Base-by-base conservation (phyloP, 2,113 vertebrate species). In the Phalacrocorax brasilianus region DNA sequence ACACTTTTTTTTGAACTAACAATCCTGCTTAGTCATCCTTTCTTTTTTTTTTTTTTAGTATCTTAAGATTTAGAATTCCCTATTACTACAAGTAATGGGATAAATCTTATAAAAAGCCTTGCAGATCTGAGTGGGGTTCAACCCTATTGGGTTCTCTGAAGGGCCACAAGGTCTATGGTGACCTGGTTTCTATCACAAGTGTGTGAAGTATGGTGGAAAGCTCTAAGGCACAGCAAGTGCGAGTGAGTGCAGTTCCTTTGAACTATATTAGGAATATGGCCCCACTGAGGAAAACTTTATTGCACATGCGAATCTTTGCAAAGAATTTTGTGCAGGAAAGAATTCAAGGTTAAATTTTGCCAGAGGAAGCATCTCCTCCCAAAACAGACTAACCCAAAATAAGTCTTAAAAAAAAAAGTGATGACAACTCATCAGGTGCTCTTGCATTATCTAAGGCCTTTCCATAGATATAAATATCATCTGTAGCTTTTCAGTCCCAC, bases 221-320 rank as follows among this genome's bases (percentile, higher is more conserved):
- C 20, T 74, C 7, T 44, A 68, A 53, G 11, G 44, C 22, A n/a
- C 5, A 32, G 1, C 9, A 52, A 56, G 12, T 17, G 11, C 2
- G 3, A 52, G 18, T n/a, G 20, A 44, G 5, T 7, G 4, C 7
- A 35, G 6, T 20, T 58, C 5, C 6, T 61, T 73, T 61, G 15
- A 27, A 52, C 4, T 12, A 7, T 27, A 11, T 44, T 19, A 40
- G 14, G 42, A 67, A 72, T 50, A 14, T 42, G 47, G 7, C 19
- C 21, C 10, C 3, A 2, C 5, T 23, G 4, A 18, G n/a, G 35
- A 38, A 52, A 62, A 71, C 24, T 8, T 30, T 47, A 28, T 23
- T 61, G 21, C 18, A 13, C 0, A 0, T 44, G 9, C 38, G 35
- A 76, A n/a, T 56, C 18, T 10, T 49, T 53, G 22, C 15, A 14